phyloP scores from a whole-genome alignment of 2,113 vertebrate genomes.

The Alligator sinensis region DNA sequence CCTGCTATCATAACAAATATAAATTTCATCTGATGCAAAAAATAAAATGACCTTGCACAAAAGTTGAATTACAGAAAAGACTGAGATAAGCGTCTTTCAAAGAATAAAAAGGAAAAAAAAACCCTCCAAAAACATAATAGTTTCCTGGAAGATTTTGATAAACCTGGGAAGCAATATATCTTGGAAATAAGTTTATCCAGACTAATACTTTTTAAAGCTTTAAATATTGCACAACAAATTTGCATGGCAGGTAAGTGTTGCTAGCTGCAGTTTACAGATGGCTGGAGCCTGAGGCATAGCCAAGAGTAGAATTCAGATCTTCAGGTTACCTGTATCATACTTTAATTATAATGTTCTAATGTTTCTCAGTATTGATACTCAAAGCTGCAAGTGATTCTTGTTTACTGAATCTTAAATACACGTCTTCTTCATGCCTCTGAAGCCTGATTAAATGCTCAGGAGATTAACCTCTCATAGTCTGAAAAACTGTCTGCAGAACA shows the following conservation, averaged over 20 bases:
- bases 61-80: accelerated
- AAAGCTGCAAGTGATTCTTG: background rate
- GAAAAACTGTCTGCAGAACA: no score
- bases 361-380: background rate
- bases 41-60: background rate
- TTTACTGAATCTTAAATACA: background rate
- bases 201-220: background rate
- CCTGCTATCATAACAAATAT: background rate
- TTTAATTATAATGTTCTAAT: background rate
- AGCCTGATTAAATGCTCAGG: background rate
- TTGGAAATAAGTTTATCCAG: background rate
- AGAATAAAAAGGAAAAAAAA: background rate
- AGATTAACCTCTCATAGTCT: no score
- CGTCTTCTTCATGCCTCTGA: background rate
- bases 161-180: background rate
- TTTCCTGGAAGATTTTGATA: background rate
- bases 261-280: background rate
- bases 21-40: background rate
- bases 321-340: background rate
- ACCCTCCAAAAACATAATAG: no score
- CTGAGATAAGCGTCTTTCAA: background rate
- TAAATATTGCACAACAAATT: accelerated
- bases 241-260: accelerated
- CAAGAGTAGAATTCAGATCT: background rate
- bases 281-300: background rate